Conservation (phyloP, 2,797 vertebrate genomes). For the Hippoglossus hippoglossus region DNA sequence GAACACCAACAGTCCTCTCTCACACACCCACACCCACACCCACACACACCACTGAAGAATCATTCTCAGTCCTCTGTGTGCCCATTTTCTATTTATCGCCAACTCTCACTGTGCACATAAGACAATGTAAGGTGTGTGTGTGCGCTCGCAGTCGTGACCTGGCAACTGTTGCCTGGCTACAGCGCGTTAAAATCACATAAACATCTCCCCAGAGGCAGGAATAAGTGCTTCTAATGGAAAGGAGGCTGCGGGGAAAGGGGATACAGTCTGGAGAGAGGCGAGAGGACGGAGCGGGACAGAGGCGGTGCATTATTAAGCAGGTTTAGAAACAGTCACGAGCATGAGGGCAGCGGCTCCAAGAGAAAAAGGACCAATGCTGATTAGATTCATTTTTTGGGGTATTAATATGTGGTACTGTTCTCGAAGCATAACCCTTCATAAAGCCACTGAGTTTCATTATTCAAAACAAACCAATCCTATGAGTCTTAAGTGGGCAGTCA, state of each 20-base stretch:
- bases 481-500: not conserved
- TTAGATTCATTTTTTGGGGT: not conserved
- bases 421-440: not conserved
- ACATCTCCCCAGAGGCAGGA: conserved; percentile 63
- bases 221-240: conserved; percentile 81
- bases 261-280: conserved; percentile 1
- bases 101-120: conserved; percentile 40
- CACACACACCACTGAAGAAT: not conserved
- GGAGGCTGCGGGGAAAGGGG: conserved; percentile 57
- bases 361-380: not conserved
- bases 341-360: not conserved
- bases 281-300: conserved; percentile 23
- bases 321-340: conserved; percentile 36
- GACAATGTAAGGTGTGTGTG: conserved; percentile 29
- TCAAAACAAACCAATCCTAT: not conserved
- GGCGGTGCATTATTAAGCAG: conserved; percentile 51
- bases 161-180: conserved; percentile 85
- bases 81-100: conserved; percentile 12
- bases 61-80: conserved; percentile 4
- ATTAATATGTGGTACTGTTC: not conserved
- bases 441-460: not conserved
- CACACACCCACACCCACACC: not conserved
- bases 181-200: conserved; percentile 66
- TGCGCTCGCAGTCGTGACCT: conserved; percentile 43
- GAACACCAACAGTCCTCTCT: conserved; percentile 34